phyloP scores from a whole-genome alignment of 2,113 vertebrate genomes.

The Semicossyphus pulcher region DNA sequence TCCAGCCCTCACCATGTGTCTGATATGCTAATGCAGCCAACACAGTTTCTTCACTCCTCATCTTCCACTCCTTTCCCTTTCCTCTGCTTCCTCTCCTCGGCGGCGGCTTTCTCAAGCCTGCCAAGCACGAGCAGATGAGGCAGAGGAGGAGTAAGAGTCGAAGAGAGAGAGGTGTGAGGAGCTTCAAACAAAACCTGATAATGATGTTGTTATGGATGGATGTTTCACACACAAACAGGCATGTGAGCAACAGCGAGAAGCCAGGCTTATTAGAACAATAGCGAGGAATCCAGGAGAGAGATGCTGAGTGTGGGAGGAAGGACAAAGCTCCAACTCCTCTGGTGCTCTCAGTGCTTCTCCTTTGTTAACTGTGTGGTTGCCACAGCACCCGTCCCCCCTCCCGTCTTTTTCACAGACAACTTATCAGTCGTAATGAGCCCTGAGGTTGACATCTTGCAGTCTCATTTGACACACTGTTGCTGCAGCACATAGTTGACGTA shows the following conservation, averaged over 20 bases:
- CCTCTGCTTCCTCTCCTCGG: slow-evolving; percentile 67
- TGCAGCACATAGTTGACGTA: background rate
- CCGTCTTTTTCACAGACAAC: background rate
- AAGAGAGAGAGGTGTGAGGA: slow-evolving; percentile 10
- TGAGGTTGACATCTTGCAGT: slow-evolving; percentile 19
- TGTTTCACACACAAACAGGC: slow-evolving; percentile 77
- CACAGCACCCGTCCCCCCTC: background rate
- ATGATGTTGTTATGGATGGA: slow-evolving; percentile 82
- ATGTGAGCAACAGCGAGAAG: slow-evolving; percentile 66
- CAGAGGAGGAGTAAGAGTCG: slow-evolving; percentile 21
- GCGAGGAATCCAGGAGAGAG: slow-evolving; percentile 55
- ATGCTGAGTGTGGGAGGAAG: slow-evolving; percentile 68
- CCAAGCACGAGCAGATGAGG: slow-evolving; percentile 78
- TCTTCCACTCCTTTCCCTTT: slow-evolving; percentile 55
- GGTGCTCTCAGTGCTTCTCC: slow-evolving; percentile 38
- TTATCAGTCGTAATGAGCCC: slow-evolving; percentile 56
- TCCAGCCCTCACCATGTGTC: slow-evolving; percentile 82
- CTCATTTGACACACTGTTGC: background rate
- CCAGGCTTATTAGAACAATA: slow-evolving; percentile 80
- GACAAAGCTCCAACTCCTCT: slow-evolving; percentile 61
- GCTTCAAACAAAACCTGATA: slow-evolving; percentile 81
- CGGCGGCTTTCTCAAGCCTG: slow-evolving; percentile 48
- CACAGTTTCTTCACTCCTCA: slow-evolving; percentile 65
- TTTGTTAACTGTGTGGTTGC: slow-evolving; percentile 40
- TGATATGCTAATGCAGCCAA: slow-evolving; percentile 83